Evolutionary conservation across 2,113 vertebrate genomes (phyloP).

Genomic region (Phalacrocorax carbo): DNA sequence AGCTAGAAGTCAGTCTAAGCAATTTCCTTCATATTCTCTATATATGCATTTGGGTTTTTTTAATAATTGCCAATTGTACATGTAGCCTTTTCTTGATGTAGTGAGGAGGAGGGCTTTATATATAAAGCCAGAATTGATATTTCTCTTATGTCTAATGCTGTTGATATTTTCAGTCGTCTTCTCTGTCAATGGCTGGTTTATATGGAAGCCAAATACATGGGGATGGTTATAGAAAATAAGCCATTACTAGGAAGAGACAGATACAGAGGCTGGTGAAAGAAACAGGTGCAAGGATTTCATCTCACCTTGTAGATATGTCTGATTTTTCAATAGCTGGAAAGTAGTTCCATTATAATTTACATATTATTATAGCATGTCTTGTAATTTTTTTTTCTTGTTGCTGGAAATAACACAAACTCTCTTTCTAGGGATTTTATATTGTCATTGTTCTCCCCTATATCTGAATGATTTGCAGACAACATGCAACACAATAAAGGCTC

Average conservation of each 20-base stretch:
- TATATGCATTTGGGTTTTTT: background rate
- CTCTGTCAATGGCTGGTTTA: background rate
- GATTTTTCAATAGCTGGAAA: background rate
- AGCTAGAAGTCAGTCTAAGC: constrained; percentile 24
- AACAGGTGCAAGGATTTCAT: background rate
- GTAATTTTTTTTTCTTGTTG: background rate
- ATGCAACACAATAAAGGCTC: background rate
- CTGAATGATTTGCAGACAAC: background rate
- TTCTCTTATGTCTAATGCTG: background rate
- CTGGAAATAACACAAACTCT: background rate
- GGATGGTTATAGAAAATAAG: background rate
- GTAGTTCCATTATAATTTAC: background rate
- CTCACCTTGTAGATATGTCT: background rate
- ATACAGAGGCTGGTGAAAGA: background rate
- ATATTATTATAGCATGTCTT: background rate
- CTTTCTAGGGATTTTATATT: background rate
- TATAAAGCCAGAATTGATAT: background rate
- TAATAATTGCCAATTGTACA: background rate
- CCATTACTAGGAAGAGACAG: background rate
- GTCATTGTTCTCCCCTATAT: background rate
- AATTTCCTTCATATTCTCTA: background rate
- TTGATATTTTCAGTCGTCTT: background rate
- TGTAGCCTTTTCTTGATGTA: background rate
- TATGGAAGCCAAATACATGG: background rate
- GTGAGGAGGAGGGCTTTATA: background rate